phyloP scores from a whole-genome alignment of 2,888 invertebrate species.

The Phytoseiulus persimilis region DNA sequence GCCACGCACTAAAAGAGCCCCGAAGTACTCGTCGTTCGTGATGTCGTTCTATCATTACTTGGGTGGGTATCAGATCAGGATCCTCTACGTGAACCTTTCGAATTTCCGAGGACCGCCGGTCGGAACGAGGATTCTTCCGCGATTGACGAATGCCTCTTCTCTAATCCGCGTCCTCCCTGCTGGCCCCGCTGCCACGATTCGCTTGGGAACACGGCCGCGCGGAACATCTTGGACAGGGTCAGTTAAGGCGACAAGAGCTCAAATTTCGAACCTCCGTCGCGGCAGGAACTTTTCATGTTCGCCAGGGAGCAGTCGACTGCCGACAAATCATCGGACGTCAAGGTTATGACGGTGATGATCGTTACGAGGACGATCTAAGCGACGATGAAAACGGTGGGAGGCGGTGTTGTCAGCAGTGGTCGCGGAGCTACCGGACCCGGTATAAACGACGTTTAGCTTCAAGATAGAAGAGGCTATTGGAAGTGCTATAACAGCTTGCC shows the following conservation, averaged over 20 bases:
- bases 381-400: background rate
- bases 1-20: too few relatives aligned
- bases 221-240: too few relatives aligned
- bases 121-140: too few relatives aligned
- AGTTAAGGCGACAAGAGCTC: background rate
- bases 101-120: too few relatives aligned
- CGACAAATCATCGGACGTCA: background rate
- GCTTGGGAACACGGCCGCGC: too few relatives aligned
- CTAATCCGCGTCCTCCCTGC: too few relatives aligned
- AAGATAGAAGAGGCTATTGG: slow-evolving; percentile 5
- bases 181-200: too few relatives aligned
- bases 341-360: background rate
- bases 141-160: too few relatives aligned
- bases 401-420: background rate
- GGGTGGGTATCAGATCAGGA: too few relatives aligned
- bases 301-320: background rate
- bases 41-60: too few relatives aligned
- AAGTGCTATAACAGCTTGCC: background rate
- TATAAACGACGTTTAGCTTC: background rate
- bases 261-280: background rate
- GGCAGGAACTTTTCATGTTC: background rate
- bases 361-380: background rate
- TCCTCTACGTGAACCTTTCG: too few relatives aligned
- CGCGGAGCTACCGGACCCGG: background rate
- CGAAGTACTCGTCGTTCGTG: too few relatives aligned